Base-by-base conservation (phyloP, 2,888 invertebrate genomes). In the Nemurella pictetii region DNA sequence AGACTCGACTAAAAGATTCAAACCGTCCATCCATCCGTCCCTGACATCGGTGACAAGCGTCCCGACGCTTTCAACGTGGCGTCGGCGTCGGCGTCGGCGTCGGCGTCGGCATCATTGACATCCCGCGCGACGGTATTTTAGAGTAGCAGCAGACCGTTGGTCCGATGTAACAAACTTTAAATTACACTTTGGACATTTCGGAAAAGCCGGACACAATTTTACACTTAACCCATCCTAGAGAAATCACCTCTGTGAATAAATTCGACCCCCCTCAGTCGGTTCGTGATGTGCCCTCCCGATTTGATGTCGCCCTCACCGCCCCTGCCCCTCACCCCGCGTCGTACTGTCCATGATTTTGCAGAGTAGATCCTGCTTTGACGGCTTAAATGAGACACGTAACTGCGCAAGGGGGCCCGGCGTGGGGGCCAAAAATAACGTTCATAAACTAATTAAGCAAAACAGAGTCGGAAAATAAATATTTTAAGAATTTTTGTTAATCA, bases 181-280 rank as follows among this genome's bases (percentile, higher is more conserved):
- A 85, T 85, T 81, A 84, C 85, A 84, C 81, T 83, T 85, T 81
- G 85, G 85, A 85, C 85, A 85, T 85, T 85, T 84, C 84, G 85
- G 55, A 55, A 85, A 83, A 84, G 85, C 85, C 83, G 85, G 85
- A 85, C 85, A 85, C 85, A 85, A 85, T 85, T 85, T 85, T 85
- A 85, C 85, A 85, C 85, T 85, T 85, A 85, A 84, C 85, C 81
- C 84, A 82, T 84, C 85, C 32, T 83, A 35, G 84, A 85, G 85
- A 84, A 84, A 85, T 80, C 85, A 74, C 85, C 85, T 72, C 84
- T 72, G 80, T 73, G 75, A 74, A 84, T 73, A 29, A 80, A 73
- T 80, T 80, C 80, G 0, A 81, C 81, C 72, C 81, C 72, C 55
- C 55, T 55, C 55, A 55, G 55, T 55, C 55, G 20, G 55, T 1